These are phyloP conservation scores for Latrodectus geometricus DNA, from an alignment of 1,140 invertebrate species.

Conservation along the genomic window DNA sequence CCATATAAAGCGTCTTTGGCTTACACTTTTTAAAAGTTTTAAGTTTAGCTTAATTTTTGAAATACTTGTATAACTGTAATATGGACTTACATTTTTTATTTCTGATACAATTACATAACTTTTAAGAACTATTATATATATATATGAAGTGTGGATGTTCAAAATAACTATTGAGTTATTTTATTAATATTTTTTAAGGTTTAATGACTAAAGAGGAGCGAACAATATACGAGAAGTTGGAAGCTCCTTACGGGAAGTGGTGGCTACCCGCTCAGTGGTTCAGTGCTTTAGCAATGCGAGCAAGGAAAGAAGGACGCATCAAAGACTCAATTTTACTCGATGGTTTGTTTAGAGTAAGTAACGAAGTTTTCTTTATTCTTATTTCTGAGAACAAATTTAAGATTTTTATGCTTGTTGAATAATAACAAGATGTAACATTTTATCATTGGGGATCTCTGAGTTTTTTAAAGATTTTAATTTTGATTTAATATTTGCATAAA, in stretches of 20 bases:
- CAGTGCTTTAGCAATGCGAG: constrained; percentile 69
- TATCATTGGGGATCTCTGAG: no score
- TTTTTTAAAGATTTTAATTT: no score
- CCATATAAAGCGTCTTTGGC: no score
- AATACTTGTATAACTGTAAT: no score
- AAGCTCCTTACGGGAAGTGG: constrained; percentile 70
- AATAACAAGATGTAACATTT: no score
- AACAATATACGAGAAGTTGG: constrained; percentile 67
- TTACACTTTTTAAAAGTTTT: no score
- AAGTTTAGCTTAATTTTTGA: no score
- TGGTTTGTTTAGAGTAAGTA: constrained; percentile 32
- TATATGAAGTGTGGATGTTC: not conserved
- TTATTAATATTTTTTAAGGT: constrained; percentile 6
- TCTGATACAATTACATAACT: not conserved
- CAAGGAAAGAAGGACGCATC: constrained; percentile 69
- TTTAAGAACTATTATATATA: not conserved
- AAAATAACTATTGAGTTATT: not conserved
- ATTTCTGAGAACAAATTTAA: no score
- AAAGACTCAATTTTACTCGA: constrained; percentile 67
- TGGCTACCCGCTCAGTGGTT: constrained; percentile 70
- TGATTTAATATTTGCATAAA: no score
- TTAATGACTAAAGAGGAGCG: constrained; percentile 65
- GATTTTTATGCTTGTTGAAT: no score
- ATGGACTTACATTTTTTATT: no score
- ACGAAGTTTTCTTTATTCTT: not conserved